Evolutionary conservation across 1,140 invertebrate genomes (phyloP).

Genomic region (Zaprionus vittiger): DNA sequence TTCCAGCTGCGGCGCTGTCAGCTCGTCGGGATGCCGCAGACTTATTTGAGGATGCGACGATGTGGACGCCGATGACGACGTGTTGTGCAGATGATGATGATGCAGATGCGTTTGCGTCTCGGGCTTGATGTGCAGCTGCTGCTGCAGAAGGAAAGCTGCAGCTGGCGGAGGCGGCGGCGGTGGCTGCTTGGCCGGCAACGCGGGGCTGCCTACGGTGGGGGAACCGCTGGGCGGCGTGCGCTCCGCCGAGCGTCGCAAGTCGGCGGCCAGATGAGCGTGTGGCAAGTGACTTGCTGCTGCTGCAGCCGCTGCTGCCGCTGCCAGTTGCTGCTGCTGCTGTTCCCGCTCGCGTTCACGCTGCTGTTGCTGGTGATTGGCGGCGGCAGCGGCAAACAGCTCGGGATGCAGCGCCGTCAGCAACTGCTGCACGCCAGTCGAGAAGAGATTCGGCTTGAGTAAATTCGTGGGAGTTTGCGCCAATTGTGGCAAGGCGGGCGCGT

Average conservation of each 20-base stretch:
- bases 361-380: constrained; percentile 80
- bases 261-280: constrained; percentile 61
- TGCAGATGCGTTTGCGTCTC: constrained; percentile 79
- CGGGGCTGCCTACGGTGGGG: constrained; percentile 58
- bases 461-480: constrained; percentile 77
- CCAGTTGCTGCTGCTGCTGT: constrained; percentile 31
- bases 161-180: constrained; percentile 55
- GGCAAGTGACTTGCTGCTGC: constrained; percentile 57
- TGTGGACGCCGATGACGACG: constrained; percentile 22
- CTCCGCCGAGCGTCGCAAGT: constrained; percentile 67
- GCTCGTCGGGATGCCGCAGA: constrained; percentile 71
- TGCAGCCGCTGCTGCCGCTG: constrained; percentile 35
- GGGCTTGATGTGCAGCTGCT: constrained; percentile 78
- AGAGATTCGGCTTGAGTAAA: constrained; percentile 83
- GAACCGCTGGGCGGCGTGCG: constrained; percentile 53
- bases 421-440: constrained; percentile 82
- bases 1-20: constrained; percentile 73
- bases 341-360: constrained; percentile 55
- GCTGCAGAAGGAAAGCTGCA: constrained; percentile 74
- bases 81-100: constrained; percentile 56
- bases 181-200: constrained; percentile 55
- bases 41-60: constrained; percentile 68
- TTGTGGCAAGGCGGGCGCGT: constrained; percentile 71
- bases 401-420: constrained; percentile 79
- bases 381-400: constrained; percentile 77